These are phyloP conservation scores for Pogonus chalceus DNA, from an alignment of 1,140 invertebrate genomes.

Conservation along the genomic window DNA sequence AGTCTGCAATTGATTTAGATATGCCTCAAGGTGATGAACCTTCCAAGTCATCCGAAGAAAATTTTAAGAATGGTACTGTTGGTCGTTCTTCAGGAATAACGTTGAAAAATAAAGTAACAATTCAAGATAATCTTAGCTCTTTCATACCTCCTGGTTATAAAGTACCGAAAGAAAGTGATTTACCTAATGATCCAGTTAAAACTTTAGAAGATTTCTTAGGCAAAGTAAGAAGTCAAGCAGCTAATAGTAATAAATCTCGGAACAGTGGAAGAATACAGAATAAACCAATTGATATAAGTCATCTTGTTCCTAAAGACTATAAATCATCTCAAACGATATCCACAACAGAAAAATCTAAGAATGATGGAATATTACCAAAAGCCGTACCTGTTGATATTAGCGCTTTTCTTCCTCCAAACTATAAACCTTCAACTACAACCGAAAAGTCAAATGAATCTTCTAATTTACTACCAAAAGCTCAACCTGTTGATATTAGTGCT, in stretches of 20 bases:
- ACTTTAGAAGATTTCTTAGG: slow-evolving; percentile 21
- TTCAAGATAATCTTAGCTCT: slow-evolving; percentile 46
- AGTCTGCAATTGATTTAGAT: slow-evolving; percentile 12
- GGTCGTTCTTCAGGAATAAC: slow-evolving; percentile 37
- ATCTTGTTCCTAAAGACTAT: slow-evolving; percentile 43
- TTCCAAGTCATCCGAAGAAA: slow-evolving; percentile 11
- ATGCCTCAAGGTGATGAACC: slow-evolving; percentile 25
- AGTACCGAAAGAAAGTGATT: slow-evolving; percentile 34
- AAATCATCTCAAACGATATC: slow-evolving; percentile 36
- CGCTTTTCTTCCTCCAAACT: slow-evolving; percentile 40
- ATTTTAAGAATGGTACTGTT: slow-evolving; percentile 35
- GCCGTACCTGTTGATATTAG: slow-evolving; percentile 41
- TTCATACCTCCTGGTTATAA: slow-evolving; percentile 58
- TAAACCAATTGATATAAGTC: slow-evolving; percentile 29
- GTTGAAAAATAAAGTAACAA: slow-evolving; percentile 40
- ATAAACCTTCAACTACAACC: slow-evolving; percentile 24
- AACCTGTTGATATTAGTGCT: slow-evolving; percentile 45
- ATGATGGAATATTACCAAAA: slow-evolving; percentile 34
- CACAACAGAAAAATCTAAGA: slow-evolving; percentile 26
- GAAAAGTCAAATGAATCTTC: slow-evolving; percentile 31
- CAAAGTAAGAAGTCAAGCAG: slow-evolving; percentile 6
- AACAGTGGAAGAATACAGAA: slow-evolving; percentile 18
- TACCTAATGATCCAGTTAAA: slow-evolving; percentile 22
- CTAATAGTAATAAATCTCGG: slow-evolving; percentile 27
- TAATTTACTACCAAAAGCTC: slow-evolving; percentile 38